Percentiles rank a stretch among this genome's conserved stretches.
phyloP scores from a whole-genome alignment of 2,888 invertebrate genomes.

The Diachrysia chrysitis region DNA sequence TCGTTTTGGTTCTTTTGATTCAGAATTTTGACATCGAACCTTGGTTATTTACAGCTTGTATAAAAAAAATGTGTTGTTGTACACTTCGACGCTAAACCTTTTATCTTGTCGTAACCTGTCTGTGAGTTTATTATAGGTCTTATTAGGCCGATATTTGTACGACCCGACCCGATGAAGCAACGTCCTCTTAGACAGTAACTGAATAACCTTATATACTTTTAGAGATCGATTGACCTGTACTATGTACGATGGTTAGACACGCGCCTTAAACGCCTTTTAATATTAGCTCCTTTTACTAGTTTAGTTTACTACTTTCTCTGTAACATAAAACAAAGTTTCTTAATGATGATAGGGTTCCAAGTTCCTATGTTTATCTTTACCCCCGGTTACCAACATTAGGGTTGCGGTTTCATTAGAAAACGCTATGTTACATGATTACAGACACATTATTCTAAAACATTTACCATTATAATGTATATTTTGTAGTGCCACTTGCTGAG shows the following conservation, averaged over 20 bases:
- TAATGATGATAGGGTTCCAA: slow-evolving; percentile 4
- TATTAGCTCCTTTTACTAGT: slow-evolving; percentile 3
- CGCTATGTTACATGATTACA: not conserved
- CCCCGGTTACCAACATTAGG: not conserved
- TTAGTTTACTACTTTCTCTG: slow-evolving; percentile 12
- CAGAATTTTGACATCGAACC: too few relatives aligned
- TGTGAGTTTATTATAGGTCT: slow-evolving; percentile 1
- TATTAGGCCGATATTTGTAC: not conserved
- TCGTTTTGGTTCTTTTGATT: too few relatives aligned
- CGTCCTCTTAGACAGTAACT: not conserved
- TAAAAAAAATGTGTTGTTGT: too few relatives aligned
- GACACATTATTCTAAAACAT: not conserved
- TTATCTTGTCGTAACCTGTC: too few relatives aligned
- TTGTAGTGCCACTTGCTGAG: not conserved
- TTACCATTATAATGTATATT: not conserved
- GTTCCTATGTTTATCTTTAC: slow-evolving; percentile 5
- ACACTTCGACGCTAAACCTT: not conserved
- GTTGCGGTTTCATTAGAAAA: not conserved
- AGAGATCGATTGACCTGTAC: not conserved
- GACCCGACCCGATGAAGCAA: too few relatives aligned
- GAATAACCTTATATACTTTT: not conserved
- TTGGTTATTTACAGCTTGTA: too few relatives aligned
- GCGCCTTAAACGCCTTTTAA: not conserved
- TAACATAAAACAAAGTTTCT: slow-evolving; percentile 2
- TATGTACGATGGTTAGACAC: not conserved